These are phyloP conservation scores for Choloepus hoffmanni DNA, from an alignment of 2,113 vertebrate species.

Conservation along the genomic window DNA sequence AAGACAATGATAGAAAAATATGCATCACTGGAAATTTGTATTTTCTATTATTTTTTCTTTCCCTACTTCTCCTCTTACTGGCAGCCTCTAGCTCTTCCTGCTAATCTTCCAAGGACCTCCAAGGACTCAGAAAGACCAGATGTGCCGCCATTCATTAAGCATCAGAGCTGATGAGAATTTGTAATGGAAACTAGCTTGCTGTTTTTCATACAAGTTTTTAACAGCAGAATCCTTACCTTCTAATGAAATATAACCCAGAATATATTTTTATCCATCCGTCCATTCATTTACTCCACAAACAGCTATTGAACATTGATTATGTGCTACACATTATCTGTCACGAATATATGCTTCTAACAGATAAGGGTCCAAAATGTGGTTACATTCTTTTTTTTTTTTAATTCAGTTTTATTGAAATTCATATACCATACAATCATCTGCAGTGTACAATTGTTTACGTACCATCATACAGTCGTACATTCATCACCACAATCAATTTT, in stretches of 20 bases:
- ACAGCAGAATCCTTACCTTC: neutral
- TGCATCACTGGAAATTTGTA: neutral
- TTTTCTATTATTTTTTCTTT: slow-evolving; percentile 42
- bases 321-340: neutral
- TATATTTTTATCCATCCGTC: neutral
- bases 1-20: neutral
- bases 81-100: neutral
- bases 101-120: neutral
- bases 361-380: neutral
- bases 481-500: no score
- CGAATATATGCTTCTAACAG: neutral
- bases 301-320: neutral
- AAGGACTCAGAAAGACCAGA: neutral
- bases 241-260: neutral
- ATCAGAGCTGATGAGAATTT: neutral
- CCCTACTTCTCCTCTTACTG: neutral
- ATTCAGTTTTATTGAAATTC: no score
- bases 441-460: no score
- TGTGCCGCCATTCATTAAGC: neutral
- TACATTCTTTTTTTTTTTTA: neutral
- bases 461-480: no score
- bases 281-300: neutral
- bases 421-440: no score
- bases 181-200: neutral
- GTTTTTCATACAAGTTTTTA: neutral